A percentile compares a stretch with the other conserved stretches of the same genome.
These are phyloP conservation scores for Zhengitettix transpicula DNA, from an alignment of 2,888 invertebrate species.

Conservation along the genomic window DNA sequence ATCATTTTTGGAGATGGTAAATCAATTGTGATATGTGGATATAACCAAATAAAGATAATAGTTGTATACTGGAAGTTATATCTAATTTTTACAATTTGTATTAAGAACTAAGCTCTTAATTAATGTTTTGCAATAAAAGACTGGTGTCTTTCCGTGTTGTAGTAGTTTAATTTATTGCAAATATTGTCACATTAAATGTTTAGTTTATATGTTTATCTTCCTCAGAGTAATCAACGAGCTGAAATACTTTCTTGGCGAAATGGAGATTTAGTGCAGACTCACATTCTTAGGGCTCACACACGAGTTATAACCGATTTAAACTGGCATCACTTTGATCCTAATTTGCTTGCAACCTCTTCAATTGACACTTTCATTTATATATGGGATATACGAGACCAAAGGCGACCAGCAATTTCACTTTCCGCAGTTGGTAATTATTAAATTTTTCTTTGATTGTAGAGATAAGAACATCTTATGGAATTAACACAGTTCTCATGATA, in stretches of 20 bases:
- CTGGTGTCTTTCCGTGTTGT: neutral
- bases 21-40: neutral
- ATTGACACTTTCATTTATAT: constrained; percentile 86
- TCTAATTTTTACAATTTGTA: too few relatives aligned
- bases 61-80: too few relatives aligned
- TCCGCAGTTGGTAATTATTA: constrained; percentile 59
- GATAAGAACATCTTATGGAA: too few relatives aligned
- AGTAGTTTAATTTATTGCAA: constrained; percentile 2
- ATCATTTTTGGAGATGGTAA: neutral
- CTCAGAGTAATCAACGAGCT: constrained; percentile 69
- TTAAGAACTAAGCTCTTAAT: too few relatives aligned
- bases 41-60: neutral
- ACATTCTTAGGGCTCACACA: constrained; percentile 64
- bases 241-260: constrained; percentile 67
- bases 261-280: constrained; percentile 50
- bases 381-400: constrained; percentile 80
- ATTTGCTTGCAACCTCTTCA: constrained; percentile 72
- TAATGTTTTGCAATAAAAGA: neutral
- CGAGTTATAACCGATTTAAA: constrained; percentile 79
- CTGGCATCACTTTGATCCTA: constrained; percentile 69
- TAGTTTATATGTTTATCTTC: constrained; percentile 5
- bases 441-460: too few relatives aligned
- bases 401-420: constrained; percentile 66
- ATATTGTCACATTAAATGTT: too few relatives aligned
- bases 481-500: too few relatives aligned